Conservation (phyloP, 2,113 vertebrate species). For the Lutjanus erythropterus region DNA sequence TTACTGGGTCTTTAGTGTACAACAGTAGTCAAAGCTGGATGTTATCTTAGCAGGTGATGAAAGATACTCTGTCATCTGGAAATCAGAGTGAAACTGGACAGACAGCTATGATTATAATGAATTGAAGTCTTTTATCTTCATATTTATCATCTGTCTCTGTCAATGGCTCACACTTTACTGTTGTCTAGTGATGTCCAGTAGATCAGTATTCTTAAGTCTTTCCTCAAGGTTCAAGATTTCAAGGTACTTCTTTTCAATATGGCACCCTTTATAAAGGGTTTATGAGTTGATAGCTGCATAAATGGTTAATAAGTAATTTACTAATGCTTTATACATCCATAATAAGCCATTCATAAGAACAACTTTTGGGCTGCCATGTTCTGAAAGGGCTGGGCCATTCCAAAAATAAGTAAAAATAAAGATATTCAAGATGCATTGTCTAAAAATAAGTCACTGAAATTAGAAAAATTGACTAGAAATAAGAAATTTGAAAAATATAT, state of each 20-base stretch:
- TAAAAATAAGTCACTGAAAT: too few relatives aligned
- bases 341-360: not conserved
- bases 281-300: not conserved
- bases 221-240: not conserved
- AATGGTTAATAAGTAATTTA: not conserved
- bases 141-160: constrained; percentile 28
- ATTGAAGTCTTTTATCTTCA: constrained; percentile 9
- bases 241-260: not conserved
- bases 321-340: not conserved
- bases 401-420: too few relatives aligned
- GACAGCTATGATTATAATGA: not conserved
- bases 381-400: too few relatives aligned
- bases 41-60: constrained; percentile 16
- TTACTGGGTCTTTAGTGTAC: constrained; percentile 18
- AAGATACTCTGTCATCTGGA: constrained; percentile 6
- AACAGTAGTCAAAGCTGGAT: constrained; percentile 5
- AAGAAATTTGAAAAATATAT: too few relatives aligned
- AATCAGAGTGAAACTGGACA: constrained; percentile 16
- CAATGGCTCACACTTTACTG: constrained; percentile 11
- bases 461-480: too few relatives aligned
- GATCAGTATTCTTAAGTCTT: constrained; percentile 3
- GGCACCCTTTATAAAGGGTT: not conserved
- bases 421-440: too few relatives aligned
- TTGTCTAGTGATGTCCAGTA: constrained; percentile 21
- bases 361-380: constrained; percentile 2